These are phyloP conservation scores for Aulostomus chinensis DNA, from an alignment of 2,797 vertebrate genomes.

Conservation along the genomic window DNA sequence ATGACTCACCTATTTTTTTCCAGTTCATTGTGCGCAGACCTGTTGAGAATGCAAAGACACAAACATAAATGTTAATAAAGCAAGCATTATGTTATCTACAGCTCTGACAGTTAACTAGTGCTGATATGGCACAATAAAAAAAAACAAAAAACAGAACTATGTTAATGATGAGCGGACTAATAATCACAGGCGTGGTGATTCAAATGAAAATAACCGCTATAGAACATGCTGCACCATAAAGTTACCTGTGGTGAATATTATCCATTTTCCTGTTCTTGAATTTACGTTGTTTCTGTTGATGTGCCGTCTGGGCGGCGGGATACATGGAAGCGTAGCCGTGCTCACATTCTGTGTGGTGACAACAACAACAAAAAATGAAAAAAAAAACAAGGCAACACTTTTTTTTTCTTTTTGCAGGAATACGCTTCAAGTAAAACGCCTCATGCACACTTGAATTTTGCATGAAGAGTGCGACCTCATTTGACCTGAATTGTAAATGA, in stretches of 20 bases:
- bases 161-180: background rate
- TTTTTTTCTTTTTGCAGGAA: too few relatives aligned
- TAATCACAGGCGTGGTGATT: too few relatives aligned
- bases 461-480: conserved; percentile 7
- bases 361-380: conserved; percentile 27
- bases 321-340: conserved; percentile 93
- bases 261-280: conserved; percentile 84
- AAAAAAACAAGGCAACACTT: background rate
- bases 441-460: background rate
- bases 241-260: conserved; percentile 81
- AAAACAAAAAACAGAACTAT: too few relatives aligned
- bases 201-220: too few relatives aligned
- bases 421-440: background rate
- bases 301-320: conserved; percentile 81
- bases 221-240: conserved; percentile 3
- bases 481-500: conserved; percentile 1
- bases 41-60: conserved; percentile 63
- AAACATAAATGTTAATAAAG: too few relatives aligned
- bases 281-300: conserved; percentile 84
- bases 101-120: background rate
- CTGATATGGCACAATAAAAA: too few relatives aligned
- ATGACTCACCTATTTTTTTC: conserved; percentile 94
- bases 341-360: conserved; percentile 85
- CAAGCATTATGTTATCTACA: background rate
- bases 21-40: conserved; percentile 95